Conservation (phyloP, 2,888 invertebrate genomes). For the Patella ulyssiponensis region DNA sequence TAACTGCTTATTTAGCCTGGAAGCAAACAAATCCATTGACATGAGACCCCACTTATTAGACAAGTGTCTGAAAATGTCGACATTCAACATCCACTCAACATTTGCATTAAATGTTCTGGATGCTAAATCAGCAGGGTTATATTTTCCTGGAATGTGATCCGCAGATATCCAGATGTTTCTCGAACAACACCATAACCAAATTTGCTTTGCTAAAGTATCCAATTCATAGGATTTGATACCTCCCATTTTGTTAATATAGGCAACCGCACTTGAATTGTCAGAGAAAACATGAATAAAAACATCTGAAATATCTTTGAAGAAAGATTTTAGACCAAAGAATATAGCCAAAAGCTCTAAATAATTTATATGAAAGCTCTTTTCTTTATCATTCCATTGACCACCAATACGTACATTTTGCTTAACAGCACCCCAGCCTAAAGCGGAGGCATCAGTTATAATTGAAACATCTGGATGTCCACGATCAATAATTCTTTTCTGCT, state of each 20-base stretch:
- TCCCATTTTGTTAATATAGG: neutral
- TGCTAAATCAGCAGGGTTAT: no score
- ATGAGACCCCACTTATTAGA: no score
- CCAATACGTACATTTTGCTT: no score
- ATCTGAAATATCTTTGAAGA: neutral
- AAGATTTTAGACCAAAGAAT: neutral
- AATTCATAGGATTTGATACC: neutral
- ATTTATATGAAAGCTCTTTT: neutral
- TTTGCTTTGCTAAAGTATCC: neutral
- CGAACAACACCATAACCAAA: neutral
- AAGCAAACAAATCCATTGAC: no score
- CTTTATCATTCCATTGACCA: neutral
- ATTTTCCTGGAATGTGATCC: no score
- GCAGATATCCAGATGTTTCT: no score
- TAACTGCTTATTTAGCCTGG: no score
- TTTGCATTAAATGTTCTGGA: no score
- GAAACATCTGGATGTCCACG: neutral
- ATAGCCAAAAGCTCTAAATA: neutral
- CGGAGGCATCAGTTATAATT: neutral
- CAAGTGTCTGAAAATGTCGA: no score
- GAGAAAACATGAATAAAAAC: neutral
- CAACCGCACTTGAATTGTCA: no score
- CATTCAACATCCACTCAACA: no score
- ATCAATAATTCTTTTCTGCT: neutral
- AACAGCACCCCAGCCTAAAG: neutral